Base-by-base conservation (phyloP, 2,113 vertebrate species). In the Silurus asotus region DNA sequence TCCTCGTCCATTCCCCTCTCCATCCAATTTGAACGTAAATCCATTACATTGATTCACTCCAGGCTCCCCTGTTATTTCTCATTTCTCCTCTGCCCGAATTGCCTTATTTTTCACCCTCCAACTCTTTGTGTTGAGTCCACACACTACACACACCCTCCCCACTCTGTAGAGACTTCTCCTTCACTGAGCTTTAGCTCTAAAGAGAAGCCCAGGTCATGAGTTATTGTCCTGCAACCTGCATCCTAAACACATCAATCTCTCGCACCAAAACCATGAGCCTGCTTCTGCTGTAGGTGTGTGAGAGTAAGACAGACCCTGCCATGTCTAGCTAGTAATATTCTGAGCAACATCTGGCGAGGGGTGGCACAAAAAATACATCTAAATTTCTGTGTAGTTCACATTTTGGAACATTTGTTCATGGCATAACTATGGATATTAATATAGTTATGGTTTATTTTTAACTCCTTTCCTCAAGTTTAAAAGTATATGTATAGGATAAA, bases 51-150 rank as follows among this genome's bases (percentile, higher is more conserved):
- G 91, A 94, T 92, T 92, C 88, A 89, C 90, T 89, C 56, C 59
- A 75, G 87, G 88, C 93, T 86, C 89, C 85, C 89, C 88, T 89
- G 90, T 89, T 92, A 92, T 92, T 90, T 89, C 88, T 93, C 91
- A 92, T 93, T 92, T 90, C 89, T 91, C 77, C 80, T 67, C 23
- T 59, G 87, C 87, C 37, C 83, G 90, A 91, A 93, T 92, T 93
- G 91, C 90, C 91, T 85, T 91, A 92, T 93, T 92, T 90, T 93
- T 93, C 91, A 93, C 88, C 87, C 89, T 91, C 90, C 89, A 90
- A 90, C 90, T 92, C 90, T 85, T 76, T 88, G 82, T 88, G 87
- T 85, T 89, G 69, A 86, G 90, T 91, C 90, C 88, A 87, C 90
- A 89, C 89, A 79, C 82, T 87, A 78, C 86, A 65, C 86, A 87